Evolutionary conservation across 2,113 vertebrate species (phyloP).

Genomic region (Brachyhypopomus gauderio): DNA sequence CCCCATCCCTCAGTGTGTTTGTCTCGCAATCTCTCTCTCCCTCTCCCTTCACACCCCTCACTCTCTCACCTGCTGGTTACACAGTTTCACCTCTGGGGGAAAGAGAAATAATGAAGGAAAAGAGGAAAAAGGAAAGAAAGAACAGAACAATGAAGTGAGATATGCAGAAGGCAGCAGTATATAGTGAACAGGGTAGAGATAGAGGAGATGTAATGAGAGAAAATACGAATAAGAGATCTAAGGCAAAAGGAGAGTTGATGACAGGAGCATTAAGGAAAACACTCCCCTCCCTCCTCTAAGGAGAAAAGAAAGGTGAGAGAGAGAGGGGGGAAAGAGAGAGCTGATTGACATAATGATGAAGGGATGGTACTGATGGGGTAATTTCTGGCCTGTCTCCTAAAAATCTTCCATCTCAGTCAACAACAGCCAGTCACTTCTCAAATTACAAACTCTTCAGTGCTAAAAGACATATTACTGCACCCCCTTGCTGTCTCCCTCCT

Average conservation of each 20-base stretch:
- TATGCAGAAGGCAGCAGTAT: slow-evolving; percentile 11
- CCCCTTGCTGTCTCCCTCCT: not conserved
- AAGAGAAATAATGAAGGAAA: not conserved
- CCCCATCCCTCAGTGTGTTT: no score
- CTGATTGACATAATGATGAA: slow-evolving; percentile 76
- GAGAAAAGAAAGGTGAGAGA: not conserved
- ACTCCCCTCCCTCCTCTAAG: no score
- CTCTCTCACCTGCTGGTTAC: no score
- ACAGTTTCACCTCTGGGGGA: no score
- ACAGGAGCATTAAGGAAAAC: no score
- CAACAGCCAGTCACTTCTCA: slow-evolving; percentile 70
- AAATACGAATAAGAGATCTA: no score
- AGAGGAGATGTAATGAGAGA: no score
- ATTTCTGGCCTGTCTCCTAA: slow-evolving; percentile 67
- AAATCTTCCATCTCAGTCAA: slow-evolving; percentile 63
- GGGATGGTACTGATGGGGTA: slow-evolving; percentile 67
- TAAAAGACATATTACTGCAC: slow-evolving; percentile 73
- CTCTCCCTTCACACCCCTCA: no score
- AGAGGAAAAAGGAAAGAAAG: not conserved
- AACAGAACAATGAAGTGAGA: not conserved
- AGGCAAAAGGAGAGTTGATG: no score
- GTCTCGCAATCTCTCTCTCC: no score
- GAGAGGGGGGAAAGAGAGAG: slow-evolving; percentile 35
- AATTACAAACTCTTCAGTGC: slow-evolving; percentile 67
- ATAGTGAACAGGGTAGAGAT: no score